Percentiles rank a stretch among this genome's conserved stretches.
phyloP scores from a whole-genome alignment of 1,140 invertebrate species.

The Epicauta chinensis region DNA sequence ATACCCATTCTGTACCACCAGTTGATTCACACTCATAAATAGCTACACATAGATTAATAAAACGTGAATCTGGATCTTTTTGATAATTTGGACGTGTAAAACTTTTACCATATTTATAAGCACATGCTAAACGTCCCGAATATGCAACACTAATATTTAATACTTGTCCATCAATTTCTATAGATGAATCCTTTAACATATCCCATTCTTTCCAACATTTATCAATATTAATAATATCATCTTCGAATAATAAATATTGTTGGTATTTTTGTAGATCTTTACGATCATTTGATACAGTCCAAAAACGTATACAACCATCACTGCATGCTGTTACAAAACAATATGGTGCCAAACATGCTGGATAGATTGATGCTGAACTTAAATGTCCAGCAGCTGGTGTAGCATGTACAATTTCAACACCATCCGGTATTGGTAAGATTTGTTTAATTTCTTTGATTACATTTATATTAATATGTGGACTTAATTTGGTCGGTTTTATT shows the following conservation, averaged over 20 bases:
- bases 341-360: constrained; percentile 95
- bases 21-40: constrained; percentile 99
- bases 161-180: constrained; percentile 71
- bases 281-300: constrained; percentile 36
- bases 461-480: constrained; percentile 39
- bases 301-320: constrained; percentile 66
- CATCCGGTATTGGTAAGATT: constrained; percentile 75
- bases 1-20: constrained; percentile 95
- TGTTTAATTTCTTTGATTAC: constrained; percentile 40
- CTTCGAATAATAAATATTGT: constrained; percentile 36
- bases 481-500: constrained; percentile 37
- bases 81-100: constrained; percentile 75
- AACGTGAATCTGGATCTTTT: constrained; percentile 72
- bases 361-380: constrained; percentile 97
- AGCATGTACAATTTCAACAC: constrained; percentile 87
- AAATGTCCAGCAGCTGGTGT: constrained; percentile 92
- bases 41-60: constrained; percentile 91
- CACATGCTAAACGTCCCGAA: constrained; percentile 92
- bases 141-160: constrained; percentile 95
- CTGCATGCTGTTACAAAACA: constrained; percentile 90
- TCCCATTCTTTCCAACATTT: constrained; percentile 40
- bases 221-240: constrained; percentile 49
- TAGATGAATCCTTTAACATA: constrained; percentile 62
- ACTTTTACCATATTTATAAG: constrained; percentile 86
- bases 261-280: constrained; percentile 27